Evolutionary conservation across 2,888 invertebrate species (phyloP).

Genomic region (Nemurella pictetii): DNA sequence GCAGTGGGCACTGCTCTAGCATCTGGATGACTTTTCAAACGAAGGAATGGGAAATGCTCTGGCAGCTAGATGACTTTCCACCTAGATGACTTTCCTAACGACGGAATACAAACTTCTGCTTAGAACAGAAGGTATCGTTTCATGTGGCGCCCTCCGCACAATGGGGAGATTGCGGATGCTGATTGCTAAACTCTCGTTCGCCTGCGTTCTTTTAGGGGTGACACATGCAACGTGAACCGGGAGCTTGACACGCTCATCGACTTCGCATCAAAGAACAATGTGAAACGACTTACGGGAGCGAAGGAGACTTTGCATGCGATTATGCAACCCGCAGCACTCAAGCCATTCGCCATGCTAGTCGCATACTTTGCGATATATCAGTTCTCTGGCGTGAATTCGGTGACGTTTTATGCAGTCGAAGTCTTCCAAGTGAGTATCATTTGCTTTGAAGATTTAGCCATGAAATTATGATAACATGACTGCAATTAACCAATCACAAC

Average conservation of each 20-base stretch:
- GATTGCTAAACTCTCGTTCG: neutral
- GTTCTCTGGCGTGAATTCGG: slow-evolving; percentile 69
- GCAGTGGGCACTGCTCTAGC: no score
- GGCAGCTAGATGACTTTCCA: no score
- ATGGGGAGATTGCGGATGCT: neutral
- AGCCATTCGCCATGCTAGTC: slow-evolving; percentile 57
- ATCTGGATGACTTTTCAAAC: no score
- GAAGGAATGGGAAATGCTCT: no score
- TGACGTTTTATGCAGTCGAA: slow-evolving; percentile 70
- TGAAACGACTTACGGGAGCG: slow-evolving; percentile 49
- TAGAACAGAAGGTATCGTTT: no score
- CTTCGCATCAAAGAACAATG: slow-evolving; percentile 66
- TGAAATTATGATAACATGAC: no score
- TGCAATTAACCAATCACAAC: no score
- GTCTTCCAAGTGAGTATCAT: slow-evolving; percentile 63
- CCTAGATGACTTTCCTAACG: no score
- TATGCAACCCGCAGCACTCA: slow-evolving; percentile 63
- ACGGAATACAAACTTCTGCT: no score
- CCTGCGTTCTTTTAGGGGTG: slow-evolving; percentile 59
- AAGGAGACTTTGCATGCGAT: slow-evolving; percentile 58
- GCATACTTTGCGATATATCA: slow-evolving; percentile 65
- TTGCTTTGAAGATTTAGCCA: no score
- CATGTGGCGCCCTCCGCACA: no score
- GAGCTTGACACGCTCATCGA: slow-evolving; percentile 64
- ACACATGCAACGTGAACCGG: slow-evolving; percentile 60